Percentiles rank a stretch among this genome's conserved stretches.
Evolutionary conservation across 2,888 invertebrate genomes (phyloP).

Genomic region (Volucella inanis): DNA sequence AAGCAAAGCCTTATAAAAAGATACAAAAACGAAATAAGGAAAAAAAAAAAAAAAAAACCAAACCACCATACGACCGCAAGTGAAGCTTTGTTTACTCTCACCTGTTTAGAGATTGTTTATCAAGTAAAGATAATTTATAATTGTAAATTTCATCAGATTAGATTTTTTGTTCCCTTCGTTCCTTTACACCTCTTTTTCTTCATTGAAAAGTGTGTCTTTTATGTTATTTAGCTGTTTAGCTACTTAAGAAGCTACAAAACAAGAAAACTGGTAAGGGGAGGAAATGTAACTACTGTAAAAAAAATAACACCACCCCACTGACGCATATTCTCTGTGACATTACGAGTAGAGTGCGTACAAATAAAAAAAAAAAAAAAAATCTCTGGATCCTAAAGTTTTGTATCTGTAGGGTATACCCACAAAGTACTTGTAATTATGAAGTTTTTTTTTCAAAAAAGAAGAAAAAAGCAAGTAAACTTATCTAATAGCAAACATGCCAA

Average conservation of each 20-base stretch:
- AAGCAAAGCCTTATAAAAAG: no score
- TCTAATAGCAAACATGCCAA: slow-evolving; percentile 65
- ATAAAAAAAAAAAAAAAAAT: slow-evolving; percentile 21
- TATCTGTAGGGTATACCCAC: slow-evolving; percentile 9
- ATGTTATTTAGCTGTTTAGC: slow-evolving; percentile 61
- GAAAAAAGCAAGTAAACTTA: slow-evolving; percentile 59
- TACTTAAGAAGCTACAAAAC: slow-evolving; percentile 51
- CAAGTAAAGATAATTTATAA: slow-evolving; percentile 72
- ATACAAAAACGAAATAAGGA: slow-evolving; percentile 13
- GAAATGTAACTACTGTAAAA: slow-evolving; percentile 17
- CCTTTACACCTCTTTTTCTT: not conserved
- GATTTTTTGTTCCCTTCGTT: slow-evolving; percentile 7
- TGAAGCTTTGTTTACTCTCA: slow-evolving; percentile 56
- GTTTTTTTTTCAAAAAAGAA: not conserved
- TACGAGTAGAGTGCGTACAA: slow-evolving; percentile 7
- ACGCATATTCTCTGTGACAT: slow-evolving; percentile 27
- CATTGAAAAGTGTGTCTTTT: slow-evolving; percentile 19
- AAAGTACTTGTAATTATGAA: slow-evolving; percentile 30
- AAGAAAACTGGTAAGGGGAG: slow-evolving; percentile 27
- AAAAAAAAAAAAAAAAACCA: slow-evolving; percentile 14
- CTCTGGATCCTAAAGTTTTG: not conserved
- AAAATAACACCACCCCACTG: slow-evolving; percentile 16
- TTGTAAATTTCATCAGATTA: slow-evolving; percentile 72
- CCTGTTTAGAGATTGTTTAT: slow-evolving; percentile 65
- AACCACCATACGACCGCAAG: slow-evolving; percentile 1